These are phyloP conservation scores for Cheirogaleus medius DNA, from an alignment of 2,113 vertebrate species.

Conservation along the genomic window DNA sequence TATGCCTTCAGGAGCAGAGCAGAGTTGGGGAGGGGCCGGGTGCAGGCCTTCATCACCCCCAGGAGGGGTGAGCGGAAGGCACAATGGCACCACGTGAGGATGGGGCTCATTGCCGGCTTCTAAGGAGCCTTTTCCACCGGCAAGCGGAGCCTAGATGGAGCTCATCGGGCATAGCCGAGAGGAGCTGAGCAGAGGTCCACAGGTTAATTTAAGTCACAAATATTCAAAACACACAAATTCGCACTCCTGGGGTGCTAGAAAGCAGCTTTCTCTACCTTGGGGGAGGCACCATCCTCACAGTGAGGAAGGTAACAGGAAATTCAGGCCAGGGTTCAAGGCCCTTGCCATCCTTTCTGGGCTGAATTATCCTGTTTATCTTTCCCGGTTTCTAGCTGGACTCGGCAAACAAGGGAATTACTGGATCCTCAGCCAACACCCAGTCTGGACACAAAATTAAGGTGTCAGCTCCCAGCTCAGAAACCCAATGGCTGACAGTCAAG, in stretches of 20 bases:
- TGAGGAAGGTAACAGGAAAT: neutral
- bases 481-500: rapidly evolving
- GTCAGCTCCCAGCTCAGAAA: neutral
- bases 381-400: neutral
- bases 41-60: constrained; percentile 85
- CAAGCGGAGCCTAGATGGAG: constrained; percentile 97
- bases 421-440: neutral
- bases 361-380: neutral
- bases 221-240: neutral
- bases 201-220: constrained; percentile 8
- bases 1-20: constrained; percentile 93
- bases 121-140: constrained; percentile 94
- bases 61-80: constrained; percentile 81
- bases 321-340: neutral
- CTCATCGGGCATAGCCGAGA: constrained; percentile 96
- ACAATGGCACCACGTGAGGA: constrained; percentile 77
- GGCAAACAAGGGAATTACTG: neutral
- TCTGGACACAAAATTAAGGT: too few relatives aligned
- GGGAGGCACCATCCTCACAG: neutral
- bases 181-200: constrained; percentile 89
- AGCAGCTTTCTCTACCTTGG: neutral
- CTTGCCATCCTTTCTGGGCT: neutral
- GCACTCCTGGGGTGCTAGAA: neutral
- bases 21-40: constrained; percentile 82
- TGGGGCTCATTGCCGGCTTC: constrained; percentile 94